Evolutionary conservation across 2,113 vertebrate genomes (phyloP), one percentile per base, ranked within the genome.

Genomic region (Arothron firmamentum): DNA sequence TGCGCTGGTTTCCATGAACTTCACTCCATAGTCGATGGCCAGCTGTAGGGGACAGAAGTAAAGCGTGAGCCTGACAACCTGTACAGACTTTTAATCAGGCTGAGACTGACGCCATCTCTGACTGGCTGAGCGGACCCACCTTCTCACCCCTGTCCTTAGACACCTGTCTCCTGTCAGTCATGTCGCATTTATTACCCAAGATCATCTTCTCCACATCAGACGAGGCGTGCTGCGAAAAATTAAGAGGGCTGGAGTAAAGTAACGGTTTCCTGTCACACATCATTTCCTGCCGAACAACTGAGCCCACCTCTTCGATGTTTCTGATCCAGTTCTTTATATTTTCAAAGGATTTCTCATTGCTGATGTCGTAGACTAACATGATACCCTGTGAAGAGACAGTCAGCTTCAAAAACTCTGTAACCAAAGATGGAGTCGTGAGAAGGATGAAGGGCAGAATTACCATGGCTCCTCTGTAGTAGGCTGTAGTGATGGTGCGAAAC

Each of bases 271-370:
- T 47, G 45, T 47, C n/a, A 56, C 20, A 41, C 2, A 17, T 52
- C 23, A 14, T 20, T 19, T 45, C 46, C 11, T 17, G 59, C 16
- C 16, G 50, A 16, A 20, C 11, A 3, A 14, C 6, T 38, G 11
- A 45, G 42, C 79, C 84, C 84, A 98, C 96, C 93, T 98, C 95
- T 84, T 99, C 96, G 68, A 99, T 99, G 83, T 99, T 99, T 77
- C 96, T 92, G 78, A 98, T 98, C 96, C 96, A 99, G 81, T 99
- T 99, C 85, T 97, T 97, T 72, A 99, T 99, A 85, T 98, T 99
- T 82, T 99, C 96, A 85, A 98, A 99, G 51, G 96, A 99, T 77
- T 98, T 99, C 67, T 99, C 95, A 56, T 96, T 99, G 83, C 95
- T 94, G 87, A 98, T 98, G 80, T 99, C 96, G 78, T 98, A 99